A percentile compares a stretch with the other conserved stretches of the same genome.
Conservation (phyloP, 1,140 invertebrate species). For the Capitella teleta region DNA sequence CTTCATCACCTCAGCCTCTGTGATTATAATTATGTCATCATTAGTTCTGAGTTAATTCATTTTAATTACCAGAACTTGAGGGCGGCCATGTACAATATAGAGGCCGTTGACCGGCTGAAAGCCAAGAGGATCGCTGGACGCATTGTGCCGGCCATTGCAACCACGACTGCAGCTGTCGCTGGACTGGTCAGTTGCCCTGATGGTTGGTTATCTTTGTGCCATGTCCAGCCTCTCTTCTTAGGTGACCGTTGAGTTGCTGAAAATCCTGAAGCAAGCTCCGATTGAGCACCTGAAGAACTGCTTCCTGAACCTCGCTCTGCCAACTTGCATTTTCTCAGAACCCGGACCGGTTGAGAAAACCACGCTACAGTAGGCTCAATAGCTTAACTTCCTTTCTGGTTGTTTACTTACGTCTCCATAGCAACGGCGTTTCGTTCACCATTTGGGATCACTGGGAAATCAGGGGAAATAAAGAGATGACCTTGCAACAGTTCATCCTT, state of each 20-base stretch:
- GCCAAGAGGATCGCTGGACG: conserved; percentile 96
- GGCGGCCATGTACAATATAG: conserved; percentile 91
- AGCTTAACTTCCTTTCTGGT: neutral
- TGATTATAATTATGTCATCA: conserved; percentile 4
- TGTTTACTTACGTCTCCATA: conserved; percentile 15
- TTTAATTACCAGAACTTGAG: conserved; percentile 59
- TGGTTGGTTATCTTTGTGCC: neutral
- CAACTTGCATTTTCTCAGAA: conserved; percentile 94
- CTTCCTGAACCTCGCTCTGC: conserved; percentile 90
- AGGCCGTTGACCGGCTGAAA: conserved; percentile 85
- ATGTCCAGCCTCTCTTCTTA: conserved; percentile 7
- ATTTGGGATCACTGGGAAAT: conserved; percentile 42
- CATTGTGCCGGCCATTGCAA: conserved; percentile 98
- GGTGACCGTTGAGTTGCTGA: conserved; percentile 36
- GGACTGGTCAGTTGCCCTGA: conserved; percentile 65
- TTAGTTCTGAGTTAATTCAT: neutral
- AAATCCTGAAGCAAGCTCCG: conserved; percentile 24
- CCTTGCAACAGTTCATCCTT: conserved; percentile 35
- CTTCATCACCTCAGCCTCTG: conserved; percentile 91
- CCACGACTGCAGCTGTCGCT: conserved; percentile 91
- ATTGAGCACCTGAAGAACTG: conserved; percentile 76
- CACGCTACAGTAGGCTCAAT: conserved; percentile 3
- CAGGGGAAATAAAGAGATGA: conserved; percentile 27
- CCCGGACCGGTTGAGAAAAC: conserved; percentile 46
- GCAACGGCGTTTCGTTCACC: conserved; percentile 25